phyloP scores from a whole-genome alignment of 2,888 invertebrate genomes.

The Andricus quercusramuli region DNA sequence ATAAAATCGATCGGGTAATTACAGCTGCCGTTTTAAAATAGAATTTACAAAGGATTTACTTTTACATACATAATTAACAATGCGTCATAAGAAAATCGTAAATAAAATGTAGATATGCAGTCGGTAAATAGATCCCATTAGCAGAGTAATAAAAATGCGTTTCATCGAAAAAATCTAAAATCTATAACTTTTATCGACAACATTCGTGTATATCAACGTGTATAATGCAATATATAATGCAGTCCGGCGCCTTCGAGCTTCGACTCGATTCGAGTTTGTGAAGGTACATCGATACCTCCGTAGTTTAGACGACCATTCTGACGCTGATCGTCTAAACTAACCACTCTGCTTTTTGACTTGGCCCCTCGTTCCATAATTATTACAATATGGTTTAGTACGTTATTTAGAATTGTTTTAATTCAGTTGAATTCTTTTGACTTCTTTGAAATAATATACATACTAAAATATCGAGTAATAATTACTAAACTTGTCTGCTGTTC shows the following conservation, averaged over 20 bases:
- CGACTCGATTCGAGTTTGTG: slow-evolving; percentile 14
- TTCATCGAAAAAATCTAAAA: slow-evolving; percentile 21
- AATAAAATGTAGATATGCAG: slow-evolving; percentile 37
- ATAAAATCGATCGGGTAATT: slow-evolving; percentile 57
- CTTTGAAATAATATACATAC: no score
- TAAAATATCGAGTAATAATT: no score
- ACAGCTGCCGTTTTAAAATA: slow-evolving; percentile 62
- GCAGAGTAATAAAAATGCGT: slow-evolving; percentile 40
- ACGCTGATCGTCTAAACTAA: no score
- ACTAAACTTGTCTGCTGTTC: no score
- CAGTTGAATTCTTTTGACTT: no score
- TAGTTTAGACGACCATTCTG: no score
- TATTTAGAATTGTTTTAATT: no score
- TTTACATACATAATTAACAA: slow-evolving; percentile 20
- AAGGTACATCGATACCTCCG: background rate
- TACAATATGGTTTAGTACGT: no score
- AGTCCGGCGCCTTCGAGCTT: slow-evolving; percentile 3
- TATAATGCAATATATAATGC: slow-evolving; percentile 39
- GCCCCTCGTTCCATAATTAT: no score
- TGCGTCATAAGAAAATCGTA: slow-evolving; percentile 32
- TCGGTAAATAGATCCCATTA: slow-evolving; percentile 41
- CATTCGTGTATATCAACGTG: slow-evolving; percentile 24
- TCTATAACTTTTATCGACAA: background rate
- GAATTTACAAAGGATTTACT: slow-evolving; percentile 47
- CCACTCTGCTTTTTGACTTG: no score